These are phyloP conservation scores for Villa cingulata DNA, from an alignment of 2,888 invertebrate species.

Conservation along the genomic window DNA sequence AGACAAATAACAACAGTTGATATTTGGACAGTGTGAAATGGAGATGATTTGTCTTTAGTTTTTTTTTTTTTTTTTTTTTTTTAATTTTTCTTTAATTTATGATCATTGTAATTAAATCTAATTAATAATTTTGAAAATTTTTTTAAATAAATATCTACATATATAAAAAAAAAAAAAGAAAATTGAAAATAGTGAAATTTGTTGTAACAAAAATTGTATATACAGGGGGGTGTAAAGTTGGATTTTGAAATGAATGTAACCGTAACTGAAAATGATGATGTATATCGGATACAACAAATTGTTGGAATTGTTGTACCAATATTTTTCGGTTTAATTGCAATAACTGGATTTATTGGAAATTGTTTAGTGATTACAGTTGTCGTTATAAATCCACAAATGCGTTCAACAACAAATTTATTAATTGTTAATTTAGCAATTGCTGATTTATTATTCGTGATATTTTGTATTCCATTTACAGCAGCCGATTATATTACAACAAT, in stretches of 20 bases:
- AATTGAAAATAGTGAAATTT: too few relatives aligned
- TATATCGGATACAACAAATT: slow-evolving; percentile 37
- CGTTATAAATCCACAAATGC: slow-evolving; percentile 75
- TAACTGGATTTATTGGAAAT: slow-evolving; percentile 78
- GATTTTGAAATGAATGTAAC: neutral
- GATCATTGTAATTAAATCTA: too few relatives aligned
- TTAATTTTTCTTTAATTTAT: too few relatives aligned
- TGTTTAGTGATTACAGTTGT: slow-evolving; percentile 78
- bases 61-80: too few relatives aligned
- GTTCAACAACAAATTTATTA: slow-evolving; percentile 84
- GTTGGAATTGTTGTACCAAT: slow-evolving; percentile 59
- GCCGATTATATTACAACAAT: slow-evolving; percentile 68
- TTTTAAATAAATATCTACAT: too few relatives aligned
- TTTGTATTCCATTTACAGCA: slow-evolving; percentile 89
- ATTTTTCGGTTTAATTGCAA: slow-evolving; percentile 70
- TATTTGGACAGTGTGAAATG: too few relatives aligned
- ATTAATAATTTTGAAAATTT: too few relatives aligned
- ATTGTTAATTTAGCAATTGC: slow-evolving; percentile 82
- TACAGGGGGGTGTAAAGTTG: too few relatives aligned
- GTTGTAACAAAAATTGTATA: too few relatives aligned
- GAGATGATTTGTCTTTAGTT: too few relatives aligned
- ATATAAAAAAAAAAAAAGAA: too few relatives aligned
- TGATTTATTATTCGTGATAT: slow-evolving; percentile 77
- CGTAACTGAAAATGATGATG: neutral
- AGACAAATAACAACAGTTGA: too few relatives aligned